These are phyloP conservation scores for Craseonycteris thonglongyai DNA, from an alignment of 2,113 vertebrate genomes.

Conservation along the genomic window DNA sequence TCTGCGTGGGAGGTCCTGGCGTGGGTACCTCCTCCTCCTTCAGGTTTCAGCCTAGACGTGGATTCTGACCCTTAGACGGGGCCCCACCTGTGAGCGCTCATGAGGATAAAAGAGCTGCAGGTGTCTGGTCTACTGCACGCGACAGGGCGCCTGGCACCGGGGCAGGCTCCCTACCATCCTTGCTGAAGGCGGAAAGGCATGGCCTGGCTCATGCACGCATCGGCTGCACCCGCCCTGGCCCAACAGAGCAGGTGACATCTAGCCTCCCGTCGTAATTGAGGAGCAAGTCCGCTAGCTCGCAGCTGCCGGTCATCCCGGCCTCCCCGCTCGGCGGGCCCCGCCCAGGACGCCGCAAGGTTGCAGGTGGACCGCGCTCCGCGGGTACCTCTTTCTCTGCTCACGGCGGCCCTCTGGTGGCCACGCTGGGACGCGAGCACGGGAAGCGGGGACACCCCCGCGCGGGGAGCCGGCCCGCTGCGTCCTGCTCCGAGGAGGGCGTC, in stretches of 20 bases:
- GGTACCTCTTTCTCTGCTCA: conserved; percentile 36
- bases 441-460: not conserved
- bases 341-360: not conserved
- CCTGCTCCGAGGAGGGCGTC: accelerated
- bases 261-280: not conserved
- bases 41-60: not conserved
- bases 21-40: not conserved
- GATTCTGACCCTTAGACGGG: not conserved
- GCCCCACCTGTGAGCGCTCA: not conserved
- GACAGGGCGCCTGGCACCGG: not conserved
- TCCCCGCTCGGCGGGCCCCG: not conserved
- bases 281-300: not conserved
- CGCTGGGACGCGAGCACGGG: not conserved
- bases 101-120: no score
- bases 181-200: not conserved
- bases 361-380: not conserved
- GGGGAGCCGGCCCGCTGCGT: accelerated
- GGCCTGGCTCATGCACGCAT: not conserved
- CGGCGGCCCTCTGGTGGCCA: conserved; percentile 61
- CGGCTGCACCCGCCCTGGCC: accelerated
- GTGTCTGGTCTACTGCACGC: not conserved
- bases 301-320: not conserved
- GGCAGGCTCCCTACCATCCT: not conserved
- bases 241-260: not conserved
- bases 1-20: not conserved